phyloP scores from a whole-genome alignment of 2,113 vertebrate species.

The Psilopogon haemacephalus region DNA sequence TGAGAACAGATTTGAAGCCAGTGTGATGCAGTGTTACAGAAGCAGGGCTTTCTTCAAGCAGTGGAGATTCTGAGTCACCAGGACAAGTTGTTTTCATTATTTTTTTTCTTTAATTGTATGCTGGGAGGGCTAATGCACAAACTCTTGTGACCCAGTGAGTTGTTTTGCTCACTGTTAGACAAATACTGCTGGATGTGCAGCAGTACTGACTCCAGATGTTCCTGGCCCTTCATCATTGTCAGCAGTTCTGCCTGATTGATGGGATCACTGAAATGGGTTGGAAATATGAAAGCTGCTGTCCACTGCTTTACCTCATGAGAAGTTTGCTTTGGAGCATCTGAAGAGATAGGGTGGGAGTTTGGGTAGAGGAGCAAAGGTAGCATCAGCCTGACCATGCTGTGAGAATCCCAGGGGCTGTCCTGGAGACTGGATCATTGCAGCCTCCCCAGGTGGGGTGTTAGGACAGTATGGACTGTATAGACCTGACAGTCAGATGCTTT shows the following conservation, averaged over 20 bases:
- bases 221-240: neutral
- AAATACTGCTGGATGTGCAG: neutral
- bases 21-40: neutral
- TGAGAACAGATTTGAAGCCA: slow-evolving; percentile 29
- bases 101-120: neutral
- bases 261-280: neutral
- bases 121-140: neutral
- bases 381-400: neutral
- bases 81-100: slow-evolving; percentile 43
- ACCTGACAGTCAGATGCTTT: neutral
- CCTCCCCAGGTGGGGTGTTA: neutral
- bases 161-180: neutral
- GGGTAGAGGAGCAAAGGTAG: neutral
- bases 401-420: neutral
- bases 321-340: neutral
- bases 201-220: neutral
- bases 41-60: neutral
- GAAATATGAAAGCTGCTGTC: neutral
- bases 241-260: neutral
- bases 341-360: neutral
- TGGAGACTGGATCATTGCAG: neutral
- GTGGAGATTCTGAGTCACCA: slow-evolving; percentile 54
- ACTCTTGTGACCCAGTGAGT: neutral
- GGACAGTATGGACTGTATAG: neutral
- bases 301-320: neutral